Conservation (phyloP, 1,140 invertebrate genomes). For the Matsumurasca onukii region DNA sequence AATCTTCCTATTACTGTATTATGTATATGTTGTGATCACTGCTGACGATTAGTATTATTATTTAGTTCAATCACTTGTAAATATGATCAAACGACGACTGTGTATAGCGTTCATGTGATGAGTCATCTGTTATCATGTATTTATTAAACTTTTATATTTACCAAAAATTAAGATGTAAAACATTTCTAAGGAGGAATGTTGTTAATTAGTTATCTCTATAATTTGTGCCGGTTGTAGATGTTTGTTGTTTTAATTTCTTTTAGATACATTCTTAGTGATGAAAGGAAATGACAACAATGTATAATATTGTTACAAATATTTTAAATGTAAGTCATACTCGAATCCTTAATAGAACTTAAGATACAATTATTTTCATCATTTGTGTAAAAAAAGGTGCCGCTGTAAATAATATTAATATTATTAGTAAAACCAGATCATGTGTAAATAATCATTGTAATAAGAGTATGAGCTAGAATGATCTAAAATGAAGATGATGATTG, state of each 20-base stretch:
- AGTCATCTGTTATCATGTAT: slow-evolving; percentile 2
- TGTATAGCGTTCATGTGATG: slow-evolving; percentile 25
- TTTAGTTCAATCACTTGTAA: slow-evolving; percentile 2
- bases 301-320: background rate
- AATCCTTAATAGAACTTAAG: slow-evolving; percentile 14
- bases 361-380: slow-evolving; percentile 30
- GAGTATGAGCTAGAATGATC: background rate
- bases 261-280: slow-evolving; percentile 6
- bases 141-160: slow-evolving; percentile 25
- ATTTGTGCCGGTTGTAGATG: slow-evolving; percentile 21
- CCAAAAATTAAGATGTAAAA: slow-evolving; percentile 23
- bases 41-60: slow-evolving; percentile 22
- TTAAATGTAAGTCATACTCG: background rate
- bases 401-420: slow-evolving; percentile 26
- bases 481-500: slow-evolving; percentile 5
- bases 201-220: background rate
- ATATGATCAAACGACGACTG: background rate
- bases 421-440: background rate
- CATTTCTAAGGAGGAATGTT: slow-evolving; percentile 20
- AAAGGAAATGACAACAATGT: background rate
- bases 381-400: slow-evolving; percentile 32
- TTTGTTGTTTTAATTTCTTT: slow-evolving; percentile 26
- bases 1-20: slow-evolving; percentile 23
- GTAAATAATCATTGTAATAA: slow-evolving; percentile 3
- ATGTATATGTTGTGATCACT: slow-evolving; percentile 19